Conservation (phyloP, 2,888 invertebrate genomes). For the Strigamia crassipes region DNA sequence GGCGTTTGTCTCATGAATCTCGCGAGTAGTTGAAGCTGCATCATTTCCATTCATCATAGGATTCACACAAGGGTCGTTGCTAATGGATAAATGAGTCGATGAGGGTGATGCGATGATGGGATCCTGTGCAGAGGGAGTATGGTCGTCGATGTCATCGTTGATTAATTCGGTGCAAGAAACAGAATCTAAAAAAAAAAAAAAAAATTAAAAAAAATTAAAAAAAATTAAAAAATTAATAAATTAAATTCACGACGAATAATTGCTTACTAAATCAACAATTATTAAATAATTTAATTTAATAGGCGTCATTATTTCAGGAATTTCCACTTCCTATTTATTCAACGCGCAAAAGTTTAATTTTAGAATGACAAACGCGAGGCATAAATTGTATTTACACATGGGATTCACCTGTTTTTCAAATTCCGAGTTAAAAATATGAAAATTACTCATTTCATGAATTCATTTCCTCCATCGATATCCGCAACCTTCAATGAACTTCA, state of each 20-base stretch:
- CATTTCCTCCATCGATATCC: no score
- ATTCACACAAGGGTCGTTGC: slow-evolving; percentile 4
- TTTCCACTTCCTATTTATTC: no score
- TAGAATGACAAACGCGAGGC: not conserved
- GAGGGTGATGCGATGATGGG: slow-evolving; percentile 5
- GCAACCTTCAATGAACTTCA: not conserved
- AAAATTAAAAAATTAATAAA: not conserved
- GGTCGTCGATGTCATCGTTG: not conserved
- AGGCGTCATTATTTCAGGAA: no score
- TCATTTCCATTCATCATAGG: slow-evolving; percentile 7
- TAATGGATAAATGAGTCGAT: not conserved
- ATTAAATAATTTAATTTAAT: no score
- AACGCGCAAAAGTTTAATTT: not conserved
- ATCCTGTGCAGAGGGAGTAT: not conserved
- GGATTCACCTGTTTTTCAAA: not conserved
- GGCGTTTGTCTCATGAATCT: slow-evolving; percentile 23
- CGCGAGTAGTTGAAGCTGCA: not conserved
- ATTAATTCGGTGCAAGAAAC: slow-evolving; percentile 7
- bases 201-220: not conserved
- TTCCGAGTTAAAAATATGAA: no score
- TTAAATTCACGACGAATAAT: not conserved
- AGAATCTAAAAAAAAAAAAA: not conserved
- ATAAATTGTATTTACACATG: not conserved
- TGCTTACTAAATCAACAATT: no score
- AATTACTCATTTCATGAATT: no score